Conservation (phyloP, 2,113 vertebrate species). For the Rhinolophus sinicus region DNA sequence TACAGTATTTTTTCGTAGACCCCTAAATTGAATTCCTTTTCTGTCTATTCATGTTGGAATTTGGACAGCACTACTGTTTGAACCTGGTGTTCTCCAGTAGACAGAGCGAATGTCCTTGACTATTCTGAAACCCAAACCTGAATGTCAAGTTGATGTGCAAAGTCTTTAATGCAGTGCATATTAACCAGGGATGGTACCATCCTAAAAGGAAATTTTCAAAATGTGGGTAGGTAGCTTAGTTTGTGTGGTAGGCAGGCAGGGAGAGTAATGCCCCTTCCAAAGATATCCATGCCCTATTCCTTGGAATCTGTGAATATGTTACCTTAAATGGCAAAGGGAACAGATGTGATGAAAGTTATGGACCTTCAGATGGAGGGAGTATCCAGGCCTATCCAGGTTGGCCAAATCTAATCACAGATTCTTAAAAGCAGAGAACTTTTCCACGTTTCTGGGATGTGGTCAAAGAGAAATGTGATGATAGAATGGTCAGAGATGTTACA, state of each 20-base stretch:
- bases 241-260: background rate
- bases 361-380: background rate
- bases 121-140: background rate
- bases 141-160: background rate
- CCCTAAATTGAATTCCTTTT: background rate
- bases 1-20: background rate
- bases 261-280: background rate
- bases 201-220: background rate
- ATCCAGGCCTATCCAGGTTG: background rate
- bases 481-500: background rate
- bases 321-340: background rate
- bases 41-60: background rate
- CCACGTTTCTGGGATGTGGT: background rate
- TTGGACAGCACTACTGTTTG: background rate
- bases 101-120: background rate
- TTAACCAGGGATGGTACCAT: background rate
- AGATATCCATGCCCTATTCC: background rate
- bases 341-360: background rate
- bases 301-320: background rate
- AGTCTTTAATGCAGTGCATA: background rate
- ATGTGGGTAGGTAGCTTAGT: background rate
- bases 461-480: background rate
- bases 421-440: background rate
- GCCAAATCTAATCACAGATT: background rate
- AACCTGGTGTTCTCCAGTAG: background rate